Conservation (phyloP, 2,113 vertebrate species). For the Scophthalmus maximus region DNA sequence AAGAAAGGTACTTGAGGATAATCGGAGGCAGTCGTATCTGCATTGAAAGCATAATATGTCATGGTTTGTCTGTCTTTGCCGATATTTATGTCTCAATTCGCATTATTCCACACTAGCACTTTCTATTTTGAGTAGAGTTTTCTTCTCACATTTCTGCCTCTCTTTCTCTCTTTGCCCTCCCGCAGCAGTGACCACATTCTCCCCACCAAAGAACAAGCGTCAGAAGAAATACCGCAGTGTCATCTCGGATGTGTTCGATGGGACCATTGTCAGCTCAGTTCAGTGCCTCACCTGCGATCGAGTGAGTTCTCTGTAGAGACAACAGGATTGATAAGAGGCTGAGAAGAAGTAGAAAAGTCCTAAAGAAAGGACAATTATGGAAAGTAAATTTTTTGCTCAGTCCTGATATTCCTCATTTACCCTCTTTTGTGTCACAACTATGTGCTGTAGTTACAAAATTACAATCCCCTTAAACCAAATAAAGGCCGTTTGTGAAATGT, state of each 20-base stretch:
- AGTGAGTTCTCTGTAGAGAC: conserved; percentile 76
- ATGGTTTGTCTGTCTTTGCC: no score
- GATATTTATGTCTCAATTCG: no score
- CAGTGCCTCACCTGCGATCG: conserved; percentile 98
- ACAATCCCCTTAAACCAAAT: neutral
- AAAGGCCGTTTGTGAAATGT: neutral
- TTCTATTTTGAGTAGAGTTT: no score
- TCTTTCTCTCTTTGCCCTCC: conserved; percentile 6
- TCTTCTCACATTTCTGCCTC: conserved; percentile 33
- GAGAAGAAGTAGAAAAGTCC: neutral
- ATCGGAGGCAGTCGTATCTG: neutral
- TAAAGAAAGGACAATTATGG: neutral
- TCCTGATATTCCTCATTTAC: no score
- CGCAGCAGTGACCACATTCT: conserved; percentile 78
- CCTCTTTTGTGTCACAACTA: no score
- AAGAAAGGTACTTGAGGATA: conserved; percentile 88
- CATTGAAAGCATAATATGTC: neutral
- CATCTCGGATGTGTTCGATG: conserved; percentile 97
- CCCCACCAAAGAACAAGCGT: conserved; percentile 90
- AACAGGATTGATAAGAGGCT: neutral
- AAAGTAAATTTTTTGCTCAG: neutral
- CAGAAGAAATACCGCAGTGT: conserved; percentile 95
- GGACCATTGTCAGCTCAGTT: conserved; percentile 96
- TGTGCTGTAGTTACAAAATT: no score
- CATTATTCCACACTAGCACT: no score